Evolutionary conservation across 2,888 invertebrate species (phyloP).

Genomic region (Siphonodentalium dalli): DNA sequence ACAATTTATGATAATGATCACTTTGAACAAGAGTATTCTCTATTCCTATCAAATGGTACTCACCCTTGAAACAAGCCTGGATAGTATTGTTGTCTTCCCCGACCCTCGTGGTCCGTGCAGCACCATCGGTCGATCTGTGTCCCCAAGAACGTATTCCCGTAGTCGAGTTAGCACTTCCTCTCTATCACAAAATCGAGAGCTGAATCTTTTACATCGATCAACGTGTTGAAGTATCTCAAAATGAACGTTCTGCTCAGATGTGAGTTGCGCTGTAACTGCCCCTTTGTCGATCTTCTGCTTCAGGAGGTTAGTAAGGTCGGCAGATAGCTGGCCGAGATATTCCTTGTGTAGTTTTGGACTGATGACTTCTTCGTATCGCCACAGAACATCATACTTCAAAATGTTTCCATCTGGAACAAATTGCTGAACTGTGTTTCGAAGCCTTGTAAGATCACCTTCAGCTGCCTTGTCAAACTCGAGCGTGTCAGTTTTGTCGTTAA

Average conservation of each 20-base stretch:
- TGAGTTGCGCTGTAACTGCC: slow-evolving; percentile 29
- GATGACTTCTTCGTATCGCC: slow-evolving; percentile 61
- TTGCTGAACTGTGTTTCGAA: slow-evolving; percentile 39
- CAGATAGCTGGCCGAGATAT: slow-evolving; percentile 50
- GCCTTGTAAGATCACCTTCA: slow-evolving; percentile 34
- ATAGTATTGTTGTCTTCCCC: slow-evolving; percentile 53
- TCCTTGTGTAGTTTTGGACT: slow-evolving; percentile 50
- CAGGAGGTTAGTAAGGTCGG: slow-evolving; percentile 35
- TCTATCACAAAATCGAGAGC: slow-evolving; percentile 36
- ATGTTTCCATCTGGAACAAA: slow-evolving; percentile 38
- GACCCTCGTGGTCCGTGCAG: slow-evolving; percentile 51
- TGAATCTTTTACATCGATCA: slow-evolving; percentile 34
- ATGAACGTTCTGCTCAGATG: slow-evolving; percentile 33
- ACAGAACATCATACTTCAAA: slow-evolving; percentile 50
- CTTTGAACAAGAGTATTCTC: too few species aligned
- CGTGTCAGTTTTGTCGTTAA: slow-evolving; percentile 40
- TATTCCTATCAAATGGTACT: too few species aligned
- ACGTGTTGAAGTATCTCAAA: slow-evolving; percentile 44
- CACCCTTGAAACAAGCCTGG: slow-evolving; percentile 51
- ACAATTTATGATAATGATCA: too few species aligned
- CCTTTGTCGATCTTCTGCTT: slow-evolving; percentile 39
- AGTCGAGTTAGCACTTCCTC: slow-evolving; percentile 35
- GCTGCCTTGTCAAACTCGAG: slow-evolving; percentile 39
- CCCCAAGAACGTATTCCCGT: slow-evolving; percentile 40
- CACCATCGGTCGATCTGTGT: slow-evolving; percentile 41